These are phyloP conservation scores for Cetonia aurata DNA, from an alignment of 2,888 invertebrate species.

Conservation along the genomic window DNA sequence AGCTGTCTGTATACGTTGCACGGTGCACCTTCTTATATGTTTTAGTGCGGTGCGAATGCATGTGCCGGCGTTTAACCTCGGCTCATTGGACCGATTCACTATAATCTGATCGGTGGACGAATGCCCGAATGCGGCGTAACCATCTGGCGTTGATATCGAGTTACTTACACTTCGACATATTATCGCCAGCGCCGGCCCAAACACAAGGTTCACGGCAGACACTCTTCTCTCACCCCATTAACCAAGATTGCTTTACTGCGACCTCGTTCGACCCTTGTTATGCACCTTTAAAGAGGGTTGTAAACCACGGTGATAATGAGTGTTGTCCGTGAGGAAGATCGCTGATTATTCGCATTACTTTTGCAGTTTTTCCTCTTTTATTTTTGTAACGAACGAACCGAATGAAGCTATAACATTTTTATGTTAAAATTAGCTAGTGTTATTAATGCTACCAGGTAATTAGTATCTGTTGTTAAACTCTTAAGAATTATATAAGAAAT, in stretches of 20 bases:
- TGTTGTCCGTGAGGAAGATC: constrained; percentile 16
- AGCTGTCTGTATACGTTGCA: background rate
- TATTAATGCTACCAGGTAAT: too few relatives aligned
- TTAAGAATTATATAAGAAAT: too few relatives aligned
- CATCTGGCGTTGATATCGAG: constrained; percentile 54
- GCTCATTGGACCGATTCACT: constrained; percentile 53
- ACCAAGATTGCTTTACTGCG: constrained; percentile 52
- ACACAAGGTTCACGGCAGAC: constrained; percentile 24
- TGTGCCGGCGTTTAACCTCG: constrained; percentile 54
- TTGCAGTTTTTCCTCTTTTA: background rate
- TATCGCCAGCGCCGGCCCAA: constrained; percentile 18
- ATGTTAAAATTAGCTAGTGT: too few relatives aligned
- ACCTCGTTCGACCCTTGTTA: constrained; percentile 46
- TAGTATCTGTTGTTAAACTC: too few relatives aligned
- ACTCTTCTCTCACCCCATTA: constrained; percentile 52
- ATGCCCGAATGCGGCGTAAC: constrained; percentile 46
- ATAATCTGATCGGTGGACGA: constrained; percentile 56
- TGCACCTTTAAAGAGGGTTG: constrained; percentile 51
- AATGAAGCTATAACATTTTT: too few relatives aligned
- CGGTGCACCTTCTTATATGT: constrained; percentile 1
- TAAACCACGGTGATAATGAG: constrained; percentile 49
- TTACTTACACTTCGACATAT: constrained; percentile 45
- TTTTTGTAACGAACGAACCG: too few relatives aligned
- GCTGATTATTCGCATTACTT: constrained; percentile 25
- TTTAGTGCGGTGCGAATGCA: constrained; percentile 34